Evolutionary conservation across 2,888 invertebrate species (phyloP).

Genomic region (Oscheius sp.): DNA sequence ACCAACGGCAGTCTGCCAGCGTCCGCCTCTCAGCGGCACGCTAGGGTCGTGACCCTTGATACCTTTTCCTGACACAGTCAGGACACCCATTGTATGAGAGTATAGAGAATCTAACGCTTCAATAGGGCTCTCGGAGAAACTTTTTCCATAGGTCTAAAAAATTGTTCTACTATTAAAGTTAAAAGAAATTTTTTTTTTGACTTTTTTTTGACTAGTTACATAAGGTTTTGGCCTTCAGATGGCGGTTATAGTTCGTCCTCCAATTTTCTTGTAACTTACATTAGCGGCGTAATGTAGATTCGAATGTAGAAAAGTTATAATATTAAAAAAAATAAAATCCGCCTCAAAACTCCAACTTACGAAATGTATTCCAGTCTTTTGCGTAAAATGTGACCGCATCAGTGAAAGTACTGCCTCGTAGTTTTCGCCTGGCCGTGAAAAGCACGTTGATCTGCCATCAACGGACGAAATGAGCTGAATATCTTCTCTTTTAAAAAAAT

Average conservation of each 20-base stretch:
- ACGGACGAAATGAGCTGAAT: constrained; percentile 48
- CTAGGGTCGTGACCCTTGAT: no score
- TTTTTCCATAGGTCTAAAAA: constrained; percentile 48
- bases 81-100: constrained; percentile 55
- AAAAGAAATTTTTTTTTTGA: no score
- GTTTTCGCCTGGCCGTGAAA: constrained; percentile 46
- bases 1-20: no score
- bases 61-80: no score
- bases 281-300: constrained; percentile 56
- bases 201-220: no score
- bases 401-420: constrained; percentile 49
- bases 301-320: no score
- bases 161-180: no score
- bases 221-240: no score
- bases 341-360: no score
- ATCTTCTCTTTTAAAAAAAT: neutral
- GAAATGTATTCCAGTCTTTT: constrained; percentile 35
- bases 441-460: constrained; percentile 38
- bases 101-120: constrained; percentile 46
- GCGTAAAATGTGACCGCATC: constrained; percentile 40
- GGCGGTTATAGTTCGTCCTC: no score
- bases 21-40: no score
- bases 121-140: constrained; percentile 42
- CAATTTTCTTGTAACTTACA: constrained; percentile 28
- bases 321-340: no score